These are phyloP conservation scores for Montipora efflorescens DNA, from an alignment of 64 coral and sea anemone genomes.

Conservation along the genomic window DNA sequence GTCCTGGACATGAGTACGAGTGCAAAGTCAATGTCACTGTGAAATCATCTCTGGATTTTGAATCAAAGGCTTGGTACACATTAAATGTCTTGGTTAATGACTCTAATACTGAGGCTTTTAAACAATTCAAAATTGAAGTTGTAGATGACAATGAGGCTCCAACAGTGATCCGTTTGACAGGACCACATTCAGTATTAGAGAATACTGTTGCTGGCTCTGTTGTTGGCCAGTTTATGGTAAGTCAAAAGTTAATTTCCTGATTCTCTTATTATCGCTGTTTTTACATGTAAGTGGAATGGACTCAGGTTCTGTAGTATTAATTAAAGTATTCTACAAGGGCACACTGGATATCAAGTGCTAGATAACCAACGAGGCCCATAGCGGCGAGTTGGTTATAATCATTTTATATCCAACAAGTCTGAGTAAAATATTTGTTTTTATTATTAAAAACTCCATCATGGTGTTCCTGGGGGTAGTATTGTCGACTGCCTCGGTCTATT, in stretches of 20 bases:
- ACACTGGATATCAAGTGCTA: too few relatives aligned
- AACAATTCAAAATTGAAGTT: constrained; percentile 67
- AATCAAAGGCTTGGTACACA: constrained; percentile 31
- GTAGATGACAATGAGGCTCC: constrained; percentile 82
- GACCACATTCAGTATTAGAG: constrained; percentile 59
- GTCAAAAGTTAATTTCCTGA: background rate
- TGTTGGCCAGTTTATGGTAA: constrained; percentile 79
- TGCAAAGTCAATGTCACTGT: constrained; percentile 67
- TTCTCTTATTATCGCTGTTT: too few relatives aligned
- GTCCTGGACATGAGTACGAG: constrained; percentile 12
- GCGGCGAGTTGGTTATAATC: too few relatives aligned
- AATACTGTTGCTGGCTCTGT: constrained; percentile 50
- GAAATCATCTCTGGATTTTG: constrained; percentile 68
- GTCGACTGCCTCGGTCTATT: too few relatives aligned
- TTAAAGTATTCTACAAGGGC: too few relatives aligned
- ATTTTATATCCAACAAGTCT: too few relatives aligned
- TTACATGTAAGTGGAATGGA: too few relatives aligned
- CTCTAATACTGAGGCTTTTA: constrained; percentile 48
- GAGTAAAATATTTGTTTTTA: too few relatives aligned
- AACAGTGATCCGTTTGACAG: constrained; percentile 59
- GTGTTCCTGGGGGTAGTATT: too few relatives aligned
- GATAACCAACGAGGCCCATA: too few relatives aligned
- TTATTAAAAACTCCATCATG: too few relatives aligned
- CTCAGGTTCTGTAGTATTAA: too few relatives aligned
- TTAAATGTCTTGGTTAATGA: constrained; percentile 73